Evolutionary conservation across 2,113 vertebrate species (phyloP).

Genomic region (Xenopus laevis): DNA sequence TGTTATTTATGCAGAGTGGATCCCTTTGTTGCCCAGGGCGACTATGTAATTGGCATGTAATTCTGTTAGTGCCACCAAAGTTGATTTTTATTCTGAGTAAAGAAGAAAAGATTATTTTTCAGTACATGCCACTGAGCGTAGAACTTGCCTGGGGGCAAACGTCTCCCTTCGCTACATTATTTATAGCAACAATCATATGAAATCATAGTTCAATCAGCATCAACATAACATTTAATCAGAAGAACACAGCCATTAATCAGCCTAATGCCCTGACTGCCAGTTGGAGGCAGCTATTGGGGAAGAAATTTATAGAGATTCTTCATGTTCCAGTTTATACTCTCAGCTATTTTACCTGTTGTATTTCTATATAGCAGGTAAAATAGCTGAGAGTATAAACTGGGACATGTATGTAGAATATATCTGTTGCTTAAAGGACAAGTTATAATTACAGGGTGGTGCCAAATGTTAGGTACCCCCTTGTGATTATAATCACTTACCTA

Average conservation of each 20-base stretch:
- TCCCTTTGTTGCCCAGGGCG: not conserved
- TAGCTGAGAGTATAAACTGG: too few species aligned
- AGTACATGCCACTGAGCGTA: not conserved
- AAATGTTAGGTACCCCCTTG: too few species aligned
- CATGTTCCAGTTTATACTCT: too few species aligned
- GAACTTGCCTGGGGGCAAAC: slow-evolving; percentile 7
- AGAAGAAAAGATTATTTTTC: not conserved
- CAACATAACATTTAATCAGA: slow-evolving; percentile 17
- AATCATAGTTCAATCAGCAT: slow-evolving; percentile 10
- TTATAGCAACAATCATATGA: slow-evolving; percentile 19
- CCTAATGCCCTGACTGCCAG: too few species aligned
- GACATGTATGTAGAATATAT: too few species aligned
- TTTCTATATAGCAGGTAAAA: too few species aligned
- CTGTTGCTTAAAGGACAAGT: too few species aligned
- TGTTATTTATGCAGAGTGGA: not conserved
- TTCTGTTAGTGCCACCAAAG: slow-evolving; percentile 13
- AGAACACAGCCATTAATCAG: slow-evolving; percentile 16
- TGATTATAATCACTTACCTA: too few species aligned
- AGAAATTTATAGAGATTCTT: too few species aligned
- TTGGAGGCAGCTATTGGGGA: too few species aligned
- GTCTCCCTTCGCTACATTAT: not conserved
- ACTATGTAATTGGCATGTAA: slow-evolving; percentile 13
- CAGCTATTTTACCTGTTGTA: too few species aligned
- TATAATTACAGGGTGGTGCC: too few species aligned
- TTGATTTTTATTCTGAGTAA: not conserved